Evolutionary conservation across 2,888 invertebrate genomes (phyloP), one percentile per base, ranked within the genome.

Genomic region (Noctua janthe): DNA sequence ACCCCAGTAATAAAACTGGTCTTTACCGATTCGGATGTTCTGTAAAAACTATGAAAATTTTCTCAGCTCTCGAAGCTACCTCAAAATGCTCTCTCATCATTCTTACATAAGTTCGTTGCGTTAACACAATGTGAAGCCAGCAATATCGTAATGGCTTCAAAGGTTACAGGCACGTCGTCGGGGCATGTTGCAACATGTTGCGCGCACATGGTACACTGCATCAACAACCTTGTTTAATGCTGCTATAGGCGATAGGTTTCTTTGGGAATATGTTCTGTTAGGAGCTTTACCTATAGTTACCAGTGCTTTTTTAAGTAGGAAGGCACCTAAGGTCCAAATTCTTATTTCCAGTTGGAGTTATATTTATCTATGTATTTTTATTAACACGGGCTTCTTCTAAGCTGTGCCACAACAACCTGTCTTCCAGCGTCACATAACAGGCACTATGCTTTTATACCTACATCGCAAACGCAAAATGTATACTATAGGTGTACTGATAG

Each of bases 71-170:
- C 13, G 17, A 77, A 77, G 0, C 15, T 15, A 64, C 4, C 15
- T 79, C 17, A 79, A 71, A 71, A 39, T n/a, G 15, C n/a, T 62
- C 15, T 20, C 2, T 15, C n/a, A 71, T 71, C 29, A 35, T 79
- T 79, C 17, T 43, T 35, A 71, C 29, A 13, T 13, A 80, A 66
- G 64, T 74, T 39, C 74, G n/a, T 15, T 39, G 39, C 54, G 11
- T 39, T 66, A 72, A 81, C 71, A 54, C 23, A 59, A 2, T 35
- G 74, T 64, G 78, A 59, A 59, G 49, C 47, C 15, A 54, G 84
- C 72, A 85, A 85, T 84, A 85, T 47, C 74, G 49, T 84, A 85
- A 85, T 84, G 82, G 84, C 59, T 75, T 51, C 67, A 49, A 75
- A 66, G 82, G 75, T 85, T 75, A 84, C 70, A 66, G 13, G 29